Percentiles rank a stretch among this genome's conserved stretches.
Evolutionary conservation across 2,113 vertebrate species (phyloP).

Genomic region (Rhombomys opimus): DNA sequence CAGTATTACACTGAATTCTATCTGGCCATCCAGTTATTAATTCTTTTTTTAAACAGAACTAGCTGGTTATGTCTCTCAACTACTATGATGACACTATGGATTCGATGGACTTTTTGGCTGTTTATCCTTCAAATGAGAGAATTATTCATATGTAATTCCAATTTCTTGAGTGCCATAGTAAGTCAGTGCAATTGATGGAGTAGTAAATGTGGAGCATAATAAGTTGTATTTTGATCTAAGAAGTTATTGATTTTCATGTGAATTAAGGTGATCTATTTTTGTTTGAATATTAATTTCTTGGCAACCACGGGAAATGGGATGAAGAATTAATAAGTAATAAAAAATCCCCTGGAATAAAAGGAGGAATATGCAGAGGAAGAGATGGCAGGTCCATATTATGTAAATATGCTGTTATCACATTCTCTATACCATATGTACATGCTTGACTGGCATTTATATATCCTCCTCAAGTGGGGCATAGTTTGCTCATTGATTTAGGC

Average conservation of each 20-base stretch:
- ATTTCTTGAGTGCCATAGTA: neutral
- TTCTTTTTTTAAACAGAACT: neutral
- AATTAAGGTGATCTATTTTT: neutral
- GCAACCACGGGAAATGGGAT: neutral
- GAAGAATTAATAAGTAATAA: neutral
- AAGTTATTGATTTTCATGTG: neutral
- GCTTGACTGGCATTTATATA: constrained; percentile 81
- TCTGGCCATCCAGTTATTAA: neutral
- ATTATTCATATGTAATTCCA: neutral
- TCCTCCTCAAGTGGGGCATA: constrained; percentile 81
- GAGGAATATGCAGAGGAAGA: neutral
- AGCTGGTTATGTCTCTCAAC: neutral
- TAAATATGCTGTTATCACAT: constrained; percentile 77
- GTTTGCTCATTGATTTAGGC: constrained; percentile 82
- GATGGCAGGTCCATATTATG: neutral
- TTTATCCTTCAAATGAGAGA: neutral
- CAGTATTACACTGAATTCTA: neutral
- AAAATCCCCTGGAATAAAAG: neutral
- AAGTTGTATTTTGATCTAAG: neutral
- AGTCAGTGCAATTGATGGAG: neutral
- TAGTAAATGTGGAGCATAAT: neutral
- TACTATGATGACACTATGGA: neutral
- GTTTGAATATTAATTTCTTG: neutral
- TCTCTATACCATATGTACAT: constrained; percentile 78
- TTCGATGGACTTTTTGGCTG: neutral